Percentiles rank a stretch among this genome's conserved stretches.
These are phyloP conservation scores for Cantharis rustica DNA, from an alignment of 2,888 invertebrate species.

Conservation along the genomic window DNA sequence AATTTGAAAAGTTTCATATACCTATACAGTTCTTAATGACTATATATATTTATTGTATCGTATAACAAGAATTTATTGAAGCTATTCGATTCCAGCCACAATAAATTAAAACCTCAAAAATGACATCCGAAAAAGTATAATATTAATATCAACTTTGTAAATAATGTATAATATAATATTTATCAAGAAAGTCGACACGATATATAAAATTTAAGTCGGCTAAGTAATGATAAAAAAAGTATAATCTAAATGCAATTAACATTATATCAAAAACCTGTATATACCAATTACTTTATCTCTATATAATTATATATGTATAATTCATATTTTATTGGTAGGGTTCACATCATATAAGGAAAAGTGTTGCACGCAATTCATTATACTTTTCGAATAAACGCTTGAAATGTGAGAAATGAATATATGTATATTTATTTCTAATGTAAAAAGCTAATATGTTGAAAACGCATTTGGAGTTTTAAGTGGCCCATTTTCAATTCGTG, in stretches of 20 bases:
- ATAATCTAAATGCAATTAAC: background rate
- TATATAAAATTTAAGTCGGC: background rate
- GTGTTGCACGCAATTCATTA: background rate
- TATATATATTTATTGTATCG: conserved; percentile 24
- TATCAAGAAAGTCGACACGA: background rate
- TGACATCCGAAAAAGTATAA: background rate
- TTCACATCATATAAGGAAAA: background rate
- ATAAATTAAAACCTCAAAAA: background rate
- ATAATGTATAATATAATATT: background rate
- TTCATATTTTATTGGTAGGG: background rate
- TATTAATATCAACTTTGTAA: background rate
- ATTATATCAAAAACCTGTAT: background rate
- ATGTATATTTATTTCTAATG: background rate
- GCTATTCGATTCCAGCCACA: conserved; percentile 6
- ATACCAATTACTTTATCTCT: background rate
- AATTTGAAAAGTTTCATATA: conserved; percentile 26
- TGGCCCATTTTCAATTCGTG: background rate
- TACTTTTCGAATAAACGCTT: background rate
- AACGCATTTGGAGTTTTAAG: background rate
- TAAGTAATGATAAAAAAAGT: background rate
- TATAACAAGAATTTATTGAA: conserved; percentile 21
- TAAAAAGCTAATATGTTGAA: background rate
- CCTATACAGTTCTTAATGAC: conserved; percentile 27
- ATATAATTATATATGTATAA: background rate
- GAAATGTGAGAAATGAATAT: background rate